phyloP scores from a whole-genome alignment of 2,797 vertebrate species.

The Sebastes cheni region DNA sequence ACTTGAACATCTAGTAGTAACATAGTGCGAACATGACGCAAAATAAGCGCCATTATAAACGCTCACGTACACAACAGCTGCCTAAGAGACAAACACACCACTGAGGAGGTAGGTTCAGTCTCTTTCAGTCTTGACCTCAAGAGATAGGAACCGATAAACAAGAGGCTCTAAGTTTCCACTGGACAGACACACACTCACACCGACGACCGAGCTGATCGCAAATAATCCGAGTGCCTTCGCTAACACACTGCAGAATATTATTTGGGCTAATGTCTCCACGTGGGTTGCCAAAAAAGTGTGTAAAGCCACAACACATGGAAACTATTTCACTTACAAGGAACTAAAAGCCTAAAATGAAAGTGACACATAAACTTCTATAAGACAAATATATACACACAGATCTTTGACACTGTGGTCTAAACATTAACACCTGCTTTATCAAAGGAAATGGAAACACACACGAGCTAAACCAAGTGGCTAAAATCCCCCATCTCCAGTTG shows the following conservation, averaged over 20 bases:
- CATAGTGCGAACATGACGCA: not conserved
- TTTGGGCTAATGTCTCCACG: constrained; percentile 8
- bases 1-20: not conserved
- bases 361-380: constrained; percentile 4
- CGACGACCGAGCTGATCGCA: constrained; percentile 4
- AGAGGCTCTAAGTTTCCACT: constrained; percentile 26
- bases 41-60: not conserved
- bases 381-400: not conserved
- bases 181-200: constrained; percentile 5
- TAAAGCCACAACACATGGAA: constrained; percentile 44
- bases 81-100: constrained; percentile 16
- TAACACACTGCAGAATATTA: constrained; percentile 22
- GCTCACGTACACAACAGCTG: constrained; percentile 8
- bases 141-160: constrained; percentile 35
- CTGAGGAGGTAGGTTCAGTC: constrained; percentile 10
- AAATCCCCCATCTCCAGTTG: constrained; percentile 50
- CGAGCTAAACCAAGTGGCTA: constrained; percentile 7
- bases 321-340: constrained; percentile 27
- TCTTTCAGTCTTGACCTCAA: constrained; percentile 12
- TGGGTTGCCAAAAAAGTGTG: constrained; percentile 31
- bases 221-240: constrained; percentile 5
- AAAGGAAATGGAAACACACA: constrained; percentile 41
- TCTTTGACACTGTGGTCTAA: constrained; percentile 10
- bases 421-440: constrained; percentile 40
- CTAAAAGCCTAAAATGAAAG: constrained; percentile 23